Conservation (phyloP, 2,888 invertebrate species). For the Papilio demoleus region DNA sequence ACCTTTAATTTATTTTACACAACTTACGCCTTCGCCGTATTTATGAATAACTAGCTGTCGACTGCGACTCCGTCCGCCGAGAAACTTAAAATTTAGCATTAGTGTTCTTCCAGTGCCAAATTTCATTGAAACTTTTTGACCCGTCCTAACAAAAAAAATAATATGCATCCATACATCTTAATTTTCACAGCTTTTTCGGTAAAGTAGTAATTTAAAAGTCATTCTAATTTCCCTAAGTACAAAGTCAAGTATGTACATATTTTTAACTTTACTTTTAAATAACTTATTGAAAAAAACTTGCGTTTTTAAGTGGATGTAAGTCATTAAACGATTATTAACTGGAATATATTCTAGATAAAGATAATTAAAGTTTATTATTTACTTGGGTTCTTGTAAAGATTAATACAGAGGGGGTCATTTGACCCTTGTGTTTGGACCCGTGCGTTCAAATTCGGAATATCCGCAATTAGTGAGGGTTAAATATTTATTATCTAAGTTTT, state of each 20-base stretch:
- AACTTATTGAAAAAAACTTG: too few relatives aligned
- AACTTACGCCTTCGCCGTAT: slow-evolving; percentile 36
- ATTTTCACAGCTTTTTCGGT: too few relatives aligned
- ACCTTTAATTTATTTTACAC: slow-evolving; percentile 46
- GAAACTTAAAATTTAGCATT: too few relatives aligned
- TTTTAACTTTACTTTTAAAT: too few relatives aligned
- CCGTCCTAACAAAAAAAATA: too few relatives aligned
- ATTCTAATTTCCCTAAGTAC: too few relatives aligned
- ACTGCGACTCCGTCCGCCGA: too few relatives aligned
- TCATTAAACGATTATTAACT: slow-evolving; percentile 21
- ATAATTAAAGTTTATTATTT: slow-evolving; percentile 48
- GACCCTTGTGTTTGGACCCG: slow-evolving; percentile 55
- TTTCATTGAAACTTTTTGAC: too few relatives aligned
- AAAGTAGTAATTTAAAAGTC: too few relatives aligned
- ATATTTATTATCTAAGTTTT: slow-evolving; percentile 59
- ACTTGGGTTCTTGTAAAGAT: slow-evolving; percentile 51
- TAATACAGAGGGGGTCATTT: slow-evolving; percentile 61
- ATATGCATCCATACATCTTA: too few relatives aligned
- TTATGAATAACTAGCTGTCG: not conserved
- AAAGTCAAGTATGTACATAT: too few relatives aligned
- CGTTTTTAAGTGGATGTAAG: not conserved
- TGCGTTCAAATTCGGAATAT: slow-evolving; percentile 59
- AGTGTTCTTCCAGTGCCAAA: too few relatives aligned
- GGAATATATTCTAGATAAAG: slow-evolving; percentile 29
- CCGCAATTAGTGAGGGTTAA: slow-evolving; percentile 62